Evolutionary conservation across 2,888 invertebrate species (phyloP).

Genomic region (Cotesia congregata): DNA sequence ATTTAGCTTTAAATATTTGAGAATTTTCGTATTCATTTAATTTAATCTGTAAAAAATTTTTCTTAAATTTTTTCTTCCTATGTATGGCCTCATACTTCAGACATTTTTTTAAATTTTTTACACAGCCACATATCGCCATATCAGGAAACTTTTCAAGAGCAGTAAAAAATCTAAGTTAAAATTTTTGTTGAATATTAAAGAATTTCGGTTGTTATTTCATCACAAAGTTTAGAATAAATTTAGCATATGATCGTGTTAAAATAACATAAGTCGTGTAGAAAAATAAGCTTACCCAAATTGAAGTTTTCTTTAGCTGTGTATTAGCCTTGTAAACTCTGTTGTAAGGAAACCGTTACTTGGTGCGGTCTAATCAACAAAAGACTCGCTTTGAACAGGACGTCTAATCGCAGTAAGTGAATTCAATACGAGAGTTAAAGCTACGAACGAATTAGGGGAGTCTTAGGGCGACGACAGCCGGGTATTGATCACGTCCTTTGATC

Average conservation of each 20-base stretch:
- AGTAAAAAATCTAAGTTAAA: too few species aligned
- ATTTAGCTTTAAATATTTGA: not conserved
- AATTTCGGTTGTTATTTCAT: not conserved
- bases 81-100: too few species aligned
- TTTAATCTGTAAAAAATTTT: too few species aligned
- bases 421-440: constrained; percentile 12
- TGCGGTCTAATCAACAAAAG: not conserved
- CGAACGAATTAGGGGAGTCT: not conserved
- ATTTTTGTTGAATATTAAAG: too few species aligned
- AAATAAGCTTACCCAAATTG: too few species aligned
- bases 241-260: too few species aligned
- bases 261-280: too few species aligned
- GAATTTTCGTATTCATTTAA: not conserved
- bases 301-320: not conserved
- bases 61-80: too few species aligned
- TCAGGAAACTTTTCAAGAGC: too few species aligned
- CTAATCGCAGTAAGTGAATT: not conserved
- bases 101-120: too few species aligned
- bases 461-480: not conserved
- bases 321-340: not conserved
- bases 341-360: not conserved
- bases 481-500: constrained; percentile 27
- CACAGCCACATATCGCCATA: too few species aligned
- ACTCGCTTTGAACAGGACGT: not conserved
- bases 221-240: not conserved